phyloP scores from a whole-genome alignment of 2,888 invertebrate genomes.

The Melanophora roralis region DNA sequence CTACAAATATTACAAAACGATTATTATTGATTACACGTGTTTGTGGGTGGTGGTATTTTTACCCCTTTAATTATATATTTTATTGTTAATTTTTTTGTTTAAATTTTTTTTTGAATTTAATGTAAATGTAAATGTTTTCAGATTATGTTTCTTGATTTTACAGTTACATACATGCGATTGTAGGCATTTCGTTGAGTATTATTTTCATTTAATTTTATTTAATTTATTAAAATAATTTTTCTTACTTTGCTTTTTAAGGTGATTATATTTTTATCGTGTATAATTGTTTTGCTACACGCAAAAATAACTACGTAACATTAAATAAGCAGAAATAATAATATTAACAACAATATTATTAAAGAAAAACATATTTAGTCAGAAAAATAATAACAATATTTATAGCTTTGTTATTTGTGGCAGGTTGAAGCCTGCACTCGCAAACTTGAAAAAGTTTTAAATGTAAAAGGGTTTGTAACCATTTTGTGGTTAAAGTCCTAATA shows the following conservation, averaged over 20 bases:
- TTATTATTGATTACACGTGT: conserved; percentile 11
- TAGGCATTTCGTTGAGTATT: not conserved
- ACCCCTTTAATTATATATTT: not conserved
- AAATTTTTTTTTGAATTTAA: not conserved
- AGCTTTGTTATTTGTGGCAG: not conserved
- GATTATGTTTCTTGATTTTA: not conserved
- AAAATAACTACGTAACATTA: conserved; percentile 36
- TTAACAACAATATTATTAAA: conserved; percentile 6
- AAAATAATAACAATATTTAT: conserved; percentile 22
- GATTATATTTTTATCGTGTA: conserved; percentile 48
- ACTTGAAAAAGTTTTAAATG: no score
- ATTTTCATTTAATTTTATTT: not conserved
- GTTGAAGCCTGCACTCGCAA: no score
- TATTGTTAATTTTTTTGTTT: not conserved
- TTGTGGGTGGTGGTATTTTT: not conserved
- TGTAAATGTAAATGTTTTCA: conserved; percentile 16
- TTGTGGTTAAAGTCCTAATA: no score
- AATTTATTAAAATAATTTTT: conserved; percentile 6
- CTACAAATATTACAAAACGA: not conserved
- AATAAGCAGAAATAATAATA: not conserved
- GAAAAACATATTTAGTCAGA: not conserved
- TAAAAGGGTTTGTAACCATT: no score
- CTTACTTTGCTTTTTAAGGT: conserved; percentile 24
- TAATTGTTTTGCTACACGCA: conserved; percentile 50
- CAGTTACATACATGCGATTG: not conserved